phyloP scores from a whole-genome alignment of 2,113 vertebrate species.

The Xenus cinereus region DNA sequence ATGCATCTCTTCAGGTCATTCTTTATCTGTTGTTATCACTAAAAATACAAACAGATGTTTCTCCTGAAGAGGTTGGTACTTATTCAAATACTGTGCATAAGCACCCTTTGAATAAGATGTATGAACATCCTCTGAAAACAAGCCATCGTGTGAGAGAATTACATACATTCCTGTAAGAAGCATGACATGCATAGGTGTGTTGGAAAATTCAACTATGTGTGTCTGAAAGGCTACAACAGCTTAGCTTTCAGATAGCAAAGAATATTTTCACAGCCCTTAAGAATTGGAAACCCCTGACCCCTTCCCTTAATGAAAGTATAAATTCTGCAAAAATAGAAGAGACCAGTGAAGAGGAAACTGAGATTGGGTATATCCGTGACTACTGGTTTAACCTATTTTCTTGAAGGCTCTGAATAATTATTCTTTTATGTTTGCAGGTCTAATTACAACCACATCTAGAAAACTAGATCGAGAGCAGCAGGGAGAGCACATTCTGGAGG shows the following conservation, averaged over 20 bases:
- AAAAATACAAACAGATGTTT: neutral
- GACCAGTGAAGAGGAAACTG: neutral
- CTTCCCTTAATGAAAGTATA: neutral
- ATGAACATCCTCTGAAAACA: neutral
- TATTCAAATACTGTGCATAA: neutral
- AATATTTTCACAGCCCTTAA: neutral
- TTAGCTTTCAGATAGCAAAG: neutral
- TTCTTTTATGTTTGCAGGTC: slow-evolving; percentile 75
- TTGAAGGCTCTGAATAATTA: neutral
- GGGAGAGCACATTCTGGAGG: slow-evolving; percentile 93
- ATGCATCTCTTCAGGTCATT: neutral
- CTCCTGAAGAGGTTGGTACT: neutral
- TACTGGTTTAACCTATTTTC: neutral
- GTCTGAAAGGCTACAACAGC: neutral
- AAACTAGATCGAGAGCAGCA: slow-evolving; percentile 95
- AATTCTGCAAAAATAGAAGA: neutral
- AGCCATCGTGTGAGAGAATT: neutral
- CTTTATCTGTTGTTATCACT: neutral
- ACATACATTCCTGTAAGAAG: neutral
- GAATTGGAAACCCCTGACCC: neutral
- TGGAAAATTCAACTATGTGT: neutral
- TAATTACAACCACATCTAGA: slow-evolving; percentile 93
- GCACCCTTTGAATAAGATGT: neutral
- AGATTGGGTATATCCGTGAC: neutral
- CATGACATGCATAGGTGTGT: neutral